A percentile compares a stretch with the other conserved stretches of the same genome.
These are phyloP conservation scores for Myotis brandtii DNA, from an alignment of 2,113 vertebrate genomes.

Conservation along the genomic window DNA sequence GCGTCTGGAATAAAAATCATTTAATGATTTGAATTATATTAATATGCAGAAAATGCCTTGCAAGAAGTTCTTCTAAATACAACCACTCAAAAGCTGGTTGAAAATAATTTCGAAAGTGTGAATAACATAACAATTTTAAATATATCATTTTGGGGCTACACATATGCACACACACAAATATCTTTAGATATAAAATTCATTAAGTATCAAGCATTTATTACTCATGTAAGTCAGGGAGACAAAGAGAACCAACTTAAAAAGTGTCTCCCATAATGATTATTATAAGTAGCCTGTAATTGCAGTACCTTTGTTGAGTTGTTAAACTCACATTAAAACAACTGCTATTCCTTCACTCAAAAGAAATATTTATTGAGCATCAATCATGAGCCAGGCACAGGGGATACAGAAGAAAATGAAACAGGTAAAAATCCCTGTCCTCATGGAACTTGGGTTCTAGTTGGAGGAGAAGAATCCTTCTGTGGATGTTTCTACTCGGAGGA, in stretches of 20 bases:
- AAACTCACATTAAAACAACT: slow-evolving; percentile 10
- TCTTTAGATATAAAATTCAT: not conserved
- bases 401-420: not conserved
- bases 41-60: slow-evolving; percentile 14
- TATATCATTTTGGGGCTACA: not conserved
- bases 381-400: not conserved
- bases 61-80: not conserved
- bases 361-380: not conserved
- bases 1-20: slow-evolving; percentile 50
- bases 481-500: too few relatives aligned
- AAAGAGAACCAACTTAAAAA: slow-evolving; percentile 23
- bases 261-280: not conserved
- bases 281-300: not conserved
- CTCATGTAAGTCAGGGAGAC: not conserved
- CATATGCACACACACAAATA: not conserved
- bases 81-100: slow-evolving; percentile 39
- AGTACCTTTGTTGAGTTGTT: not conserved
- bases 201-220: not conserved
- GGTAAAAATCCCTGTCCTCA: not conserved
- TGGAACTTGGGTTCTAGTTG: not conserved
- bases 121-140: slow-evolving; percentile 7
- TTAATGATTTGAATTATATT: slow-evolving; percentile 34
- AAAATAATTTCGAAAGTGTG: slow-evolving; percentile 34
- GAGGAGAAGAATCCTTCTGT: too few relatives aligned
- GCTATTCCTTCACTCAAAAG: not conserved